A percentile compares a stretch with the other conserved stretches of the same genome.
Conservation (phyloP, 1,140 invertebrate genomes). For the Prorops nasuta region DNA sequence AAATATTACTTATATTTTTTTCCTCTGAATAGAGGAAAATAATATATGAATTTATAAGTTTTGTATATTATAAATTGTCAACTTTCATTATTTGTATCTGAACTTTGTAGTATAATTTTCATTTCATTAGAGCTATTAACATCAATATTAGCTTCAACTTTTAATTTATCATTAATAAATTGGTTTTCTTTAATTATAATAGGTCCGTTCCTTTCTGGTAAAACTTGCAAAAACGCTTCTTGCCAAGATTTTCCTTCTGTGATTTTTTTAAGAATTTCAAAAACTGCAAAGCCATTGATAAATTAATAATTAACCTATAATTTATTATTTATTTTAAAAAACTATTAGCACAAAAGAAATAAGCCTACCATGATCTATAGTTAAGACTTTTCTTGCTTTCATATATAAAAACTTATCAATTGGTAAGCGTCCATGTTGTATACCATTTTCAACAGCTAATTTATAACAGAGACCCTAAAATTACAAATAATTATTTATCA, state of each 20-base stretch:
- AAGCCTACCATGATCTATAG: constrained; percentile 89
- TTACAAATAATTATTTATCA: constrained; percentile 13
- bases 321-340: constrained; percentile 20
- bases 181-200: constrained; percentile 16
- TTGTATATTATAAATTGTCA: too few relatives aligned
- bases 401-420: constrained; percentile 88
- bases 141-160: constrained; percentile 3
- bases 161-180: constrained; percentile 5
- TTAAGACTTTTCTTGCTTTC: constrained; percentile 91
- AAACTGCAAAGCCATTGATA: constrained; percentile 68
- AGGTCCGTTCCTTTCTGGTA: constrained; percentile 71
- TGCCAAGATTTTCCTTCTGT: constrained; percentile 81
- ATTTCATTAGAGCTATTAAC: too few relatives aligned
- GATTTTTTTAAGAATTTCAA: constrained; percentile 83
- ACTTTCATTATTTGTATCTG: too few relatives aligned
- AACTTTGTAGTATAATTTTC: too few relatives aligned
- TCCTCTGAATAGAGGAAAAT: too few relatives aligned
- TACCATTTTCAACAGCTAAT: constrained; percentile 74
- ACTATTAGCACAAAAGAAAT: neutral
- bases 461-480: constrained; percentile 80
- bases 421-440: constrained; percentile 84
- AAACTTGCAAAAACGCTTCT: constrained; percentile 76
- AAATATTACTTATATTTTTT: too few relatives aligned
- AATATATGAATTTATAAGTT: too few relatives aligned
- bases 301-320: constrained; percentile 13